Evolutionary conservation across 2,113 vertebrate genomes (phyloP), one percentile per base, ranked within the genome.

Genomic region (Pionites leucogaster): DNA sequence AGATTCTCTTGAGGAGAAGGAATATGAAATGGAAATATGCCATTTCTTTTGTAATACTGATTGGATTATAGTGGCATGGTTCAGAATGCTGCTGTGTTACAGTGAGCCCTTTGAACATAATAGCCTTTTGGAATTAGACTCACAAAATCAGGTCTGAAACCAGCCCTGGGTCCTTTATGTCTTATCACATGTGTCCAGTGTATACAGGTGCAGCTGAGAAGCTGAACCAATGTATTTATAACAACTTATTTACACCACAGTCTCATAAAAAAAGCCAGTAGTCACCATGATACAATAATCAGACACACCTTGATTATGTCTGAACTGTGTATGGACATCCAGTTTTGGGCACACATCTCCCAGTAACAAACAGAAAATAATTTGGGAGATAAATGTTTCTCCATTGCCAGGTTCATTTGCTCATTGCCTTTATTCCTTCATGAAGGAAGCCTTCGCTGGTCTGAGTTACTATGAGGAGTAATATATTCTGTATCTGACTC

Each of bases 11-110:
- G 88, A 92, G 76, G 46, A 75, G 76, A 93, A 8, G 8, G 81
- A 95, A 92, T 85, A 86, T 92, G 83, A 95, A 95, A 96, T 89
- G 93, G 92, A 95, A 95, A 88, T 67, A 92, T 64, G 60, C 76
- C 80, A 86, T 95, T 95, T 94, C 88, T 92, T 83, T 92, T 77
- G 23, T 83, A 83, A 81, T 88, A 93, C 64, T 78, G 94, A 92
- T 95, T 92, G 77, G 92, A 92, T 96, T 97, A 94, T 42, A 94
- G 55, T 0, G 0, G 39, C 57, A 67, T 79, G 80, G 46, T 78
- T 93, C 79, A 88, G n/a, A 90, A 93, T 88, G 88, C 52, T 90
- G 57, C 76, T 93, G 60, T 92, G 71, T 84, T 94, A 70, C 64
- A 57, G 39, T 75, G 80, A 95, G 62, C 60, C 72, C 17, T 92